Percentiles rank a stretch among this genome's conserved stretches.
phyloP scores from a whole-genome alignment of 2,113 vertebrate genomes.

The Capreolus pygargus region DNA sequence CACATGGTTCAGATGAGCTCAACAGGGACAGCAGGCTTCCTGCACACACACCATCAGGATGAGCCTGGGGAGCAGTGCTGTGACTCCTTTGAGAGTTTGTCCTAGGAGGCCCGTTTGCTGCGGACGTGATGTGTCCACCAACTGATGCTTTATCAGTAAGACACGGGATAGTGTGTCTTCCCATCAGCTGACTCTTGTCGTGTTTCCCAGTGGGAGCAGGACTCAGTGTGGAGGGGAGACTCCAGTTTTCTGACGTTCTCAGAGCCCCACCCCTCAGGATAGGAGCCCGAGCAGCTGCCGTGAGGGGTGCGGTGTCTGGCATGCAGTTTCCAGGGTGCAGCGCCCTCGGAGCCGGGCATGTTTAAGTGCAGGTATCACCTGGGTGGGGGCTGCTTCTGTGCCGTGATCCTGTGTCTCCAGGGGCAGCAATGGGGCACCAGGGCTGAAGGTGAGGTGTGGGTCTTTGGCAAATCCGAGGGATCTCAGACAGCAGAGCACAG shows the following conservation, averaged over 20 bases:
- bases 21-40: background rate
- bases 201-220: background rate
- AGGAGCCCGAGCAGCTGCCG: accelerated
- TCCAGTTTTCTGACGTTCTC: background rate
- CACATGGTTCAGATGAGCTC: background rate
- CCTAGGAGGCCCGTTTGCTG: background rate
- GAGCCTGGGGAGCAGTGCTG: background rate
- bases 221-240: background rate
- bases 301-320: background rate
- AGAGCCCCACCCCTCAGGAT: background rate
- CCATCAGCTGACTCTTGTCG: background rate
- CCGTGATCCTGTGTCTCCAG: background rate
- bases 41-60: background rate
- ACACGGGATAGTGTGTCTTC: background rate
- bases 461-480: background rate
- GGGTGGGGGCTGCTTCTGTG: background rate
- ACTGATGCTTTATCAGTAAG: background rate
- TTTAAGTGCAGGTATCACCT: background rate
- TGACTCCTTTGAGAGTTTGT: background rate
- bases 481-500: background rate
- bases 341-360: background rate
- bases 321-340: background rate
- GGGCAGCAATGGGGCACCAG: background rate
- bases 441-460: background rate
- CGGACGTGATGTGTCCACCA: background rate